phyloP scores from a whole-genome alignment of 2,888 invertebrate species.

The Cyrtodaria siliqua region DNA sequence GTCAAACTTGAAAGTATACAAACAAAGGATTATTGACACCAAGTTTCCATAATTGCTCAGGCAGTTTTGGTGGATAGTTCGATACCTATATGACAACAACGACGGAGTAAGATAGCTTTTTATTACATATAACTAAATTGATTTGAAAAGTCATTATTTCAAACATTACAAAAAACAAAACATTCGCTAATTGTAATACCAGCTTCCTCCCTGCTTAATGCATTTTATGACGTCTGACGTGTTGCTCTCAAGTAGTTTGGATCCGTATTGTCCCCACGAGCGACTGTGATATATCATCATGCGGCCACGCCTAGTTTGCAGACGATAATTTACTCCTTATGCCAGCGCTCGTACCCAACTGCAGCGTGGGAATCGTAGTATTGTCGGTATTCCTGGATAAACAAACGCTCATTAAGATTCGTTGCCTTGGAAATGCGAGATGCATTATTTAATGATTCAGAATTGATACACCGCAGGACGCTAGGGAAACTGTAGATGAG shows the following conservation, averaged over 20 bases:
- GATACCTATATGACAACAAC: too few species aligned
- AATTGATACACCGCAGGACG: constrained; percentile 32
- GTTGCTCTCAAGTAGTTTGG: not conserved
- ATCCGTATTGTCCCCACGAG: constrained; percentile 2
- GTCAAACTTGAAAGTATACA: too few species aligned
- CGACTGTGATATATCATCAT: constrained; percentile 28
- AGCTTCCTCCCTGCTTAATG: not conserved
- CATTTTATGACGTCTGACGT: too few species aligned
- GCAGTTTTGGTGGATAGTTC: too few species aligned
- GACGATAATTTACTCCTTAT: constrained; percentile 51
- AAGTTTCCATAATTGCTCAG: too few species aligned
- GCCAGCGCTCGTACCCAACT: constrained; percentile 25
- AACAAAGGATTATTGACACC: too few species aligned
- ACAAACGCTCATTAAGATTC: constrained; percentile 44
- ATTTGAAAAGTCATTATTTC: too few species aligned
- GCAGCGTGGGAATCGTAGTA: constrained; percentile 39
- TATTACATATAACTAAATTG: too few species aligned
- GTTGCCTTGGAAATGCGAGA: constrained; percentile 22
- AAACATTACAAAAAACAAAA: too few species aligned
- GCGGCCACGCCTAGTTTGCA: constrained; percentile 36
- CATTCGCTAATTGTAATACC: not conserved
- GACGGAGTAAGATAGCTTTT: too few species aligned
- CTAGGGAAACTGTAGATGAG: constrained; percentile 28
- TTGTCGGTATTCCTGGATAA: constrained; percentile 34
- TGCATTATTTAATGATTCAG: constrained; percentile 26